A percentile compares a stretch with the other conserved stretches of the same genome.
Evolutionary conservation across 92 coral and sea anemone species (phyloP).

Genomic region (Palythoa grandiflora): DNA sequence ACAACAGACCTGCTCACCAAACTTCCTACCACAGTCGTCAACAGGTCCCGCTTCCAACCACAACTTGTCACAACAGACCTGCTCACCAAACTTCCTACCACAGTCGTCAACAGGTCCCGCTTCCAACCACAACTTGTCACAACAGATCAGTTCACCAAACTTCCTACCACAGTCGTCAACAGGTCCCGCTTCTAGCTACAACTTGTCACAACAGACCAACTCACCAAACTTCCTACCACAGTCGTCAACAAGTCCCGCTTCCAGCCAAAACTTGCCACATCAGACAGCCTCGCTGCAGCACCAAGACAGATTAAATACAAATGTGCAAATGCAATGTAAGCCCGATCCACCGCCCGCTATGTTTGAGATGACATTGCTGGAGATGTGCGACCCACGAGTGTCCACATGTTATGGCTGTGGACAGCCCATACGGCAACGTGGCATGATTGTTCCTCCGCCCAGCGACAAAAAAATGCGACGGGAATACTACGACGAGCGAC

Average conservation of each 20-base stretch:
- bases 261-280: conserved; percentile 38
- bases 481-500: conserved; percentile 39
- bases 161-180: neutral
- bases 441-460: conserved; percentile 40
- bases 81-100: too few relatives aligned
- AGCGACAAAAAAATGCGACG: conserved; percentile 60
- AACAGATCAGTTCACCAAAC: neutral
- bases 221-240: neutral
- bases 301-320: conserved; percentile 39
- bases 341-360: conserved; percentile 47
- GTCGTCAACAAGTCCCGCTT: neutral
- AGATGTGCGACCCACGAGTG: conserved; percentile 37
- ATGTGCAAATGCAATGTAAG: conserved; percentile 10
- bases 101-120: too few relatives aligned
- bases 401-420: conserved; percentile 49
- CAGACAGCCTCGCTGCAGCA: conserved; percentile 21
- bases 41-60: too few relatives aligned
- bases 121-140: neutral
- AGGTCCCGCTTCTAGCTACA: neutral
- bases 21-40: too few relatives aligned
- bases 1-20: neutral
- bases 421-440: conserved; percentile 32
- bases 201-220: neutral
- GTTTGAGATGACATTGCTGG: conserved; percentile 32
- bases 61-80: too few relatives aligned